These are phyloP conservation scores for Drosophila phalerata DNA, from an alignment of 2,888 invertebrate genomes.

Conservation along the genomic window DNA sequence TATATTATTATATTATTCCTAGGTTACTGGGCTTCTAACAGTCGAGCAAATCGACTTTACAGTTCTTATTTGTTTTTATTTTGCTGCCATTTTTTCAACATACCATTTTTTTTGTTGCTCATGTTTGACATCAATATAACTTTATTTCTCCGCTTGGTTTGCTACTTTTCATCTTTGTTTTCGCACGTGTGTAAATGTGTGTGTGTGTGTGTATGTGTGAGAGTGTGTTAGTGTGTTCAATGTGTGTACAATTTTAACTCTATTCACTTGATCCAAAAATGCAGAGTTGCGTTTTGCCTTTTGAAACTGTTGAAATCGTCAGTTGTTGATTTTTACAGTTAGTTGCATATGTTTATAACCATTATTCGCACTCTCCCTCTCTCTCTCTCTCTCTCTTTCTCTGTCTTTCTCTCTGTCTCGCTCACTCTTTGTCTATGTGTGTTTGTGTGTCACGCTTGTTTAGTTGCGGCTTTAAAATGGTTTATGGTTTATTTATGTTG, in stretches of 20 bases:
- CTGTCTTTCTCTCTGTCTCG: slow-evolving; percentile 16
- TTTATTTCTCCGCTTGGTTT: slow-evolving; percentile 54
- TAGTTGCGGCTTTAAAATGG: slow-evolving; percentile 47
- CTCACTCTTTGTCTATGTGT: not conserved
- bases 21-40: not conserved
- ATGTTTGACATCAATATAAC: slow-evolving; percentile 76
- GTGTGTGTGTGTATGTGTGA: slow-evolving; percentile 14
- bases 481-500: slow-evolving; percentile 35
- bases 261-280: slow-evolving; percentile 68
- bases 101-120: slow-evolving; percentile 57
- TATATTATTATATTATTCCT: not conserved
- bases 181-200: slow-evolving; percentile 9
- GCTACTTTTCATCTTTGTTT: slow-evolving; percentile 53
- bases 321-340: slow-evolving; percentile 44
- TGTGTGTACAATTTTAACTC: slow-evolving; percentile 47
- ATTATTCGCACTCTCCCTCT: not conserved
- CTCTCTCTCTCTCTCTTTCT: not conserved
- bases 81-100: slow-evolving; percentile 26
- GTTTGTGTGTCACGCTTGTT: slow-evolving; percentile 30
- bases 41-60: not conserved
- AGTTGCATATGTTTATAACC: slow-evolving; percentile 63
- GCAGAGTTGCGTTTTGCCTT: slow-evolving; percentile 61
- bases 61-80: not conserved
- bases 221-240: slow-evolving; percentile 18
- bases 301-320: slow-evolving; percentile 64